Evolutionary conservation across 2,797 vertebrate species (phyloP).

Genomic region (Poeciliopsis paucimaculata): DNA sequence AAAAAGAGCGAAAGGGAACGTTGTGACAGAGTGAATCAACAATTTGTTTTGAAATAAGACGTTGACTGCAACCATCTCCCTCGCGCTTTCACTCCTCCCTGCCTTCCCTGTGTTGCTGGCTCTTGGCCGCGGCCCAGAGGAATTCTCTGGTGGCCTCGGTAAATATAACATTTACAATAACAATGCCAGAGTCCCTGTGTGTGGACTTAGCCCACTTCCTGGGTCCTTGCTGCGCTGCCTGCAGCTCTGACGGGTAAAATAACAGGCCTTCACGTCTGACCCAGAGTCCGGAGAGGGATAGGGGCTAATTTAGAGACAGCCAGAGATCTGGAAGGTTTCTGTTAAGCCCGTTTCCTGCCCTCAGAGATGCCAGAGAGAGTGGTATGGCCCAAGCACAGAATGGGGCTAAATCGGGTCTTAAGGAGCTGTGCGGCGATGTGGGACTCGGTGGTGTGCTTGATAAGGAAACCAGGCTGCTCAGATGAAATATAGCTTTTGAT

Average conservation of each 20-base stretch:
- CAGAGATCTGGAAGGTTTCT: slow-evolving; percentile 49
- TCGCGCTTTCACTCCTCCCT: slow-evolving; percentile 55
- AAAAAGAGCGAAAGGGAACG: slow-evolving; percentile 47
- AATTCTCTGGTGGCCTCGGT: slow-evolving; percentile 80
- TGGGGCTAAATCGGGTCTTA: slow-evolving; percentile 48
- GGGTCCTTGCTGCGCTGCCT: slow-evolving; percentile 72
- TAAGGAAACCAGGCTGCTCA: slow-evolving; percentile 30
- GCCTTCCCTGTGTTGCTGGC: slow-evolving; percentile 59
- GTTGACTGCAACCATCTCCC: slow-evolving; percentile 52
- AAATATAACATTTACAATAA: slow-evolving; percentile 83
- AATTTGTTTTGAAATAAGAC: slow-evolving; percentile 24
- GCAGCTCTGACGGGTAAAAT: slow-evolving; percentile 63
- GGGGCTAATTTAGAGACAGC: slow-evolving; percentile 59
- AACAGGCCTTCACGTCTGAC: slow-evolving; percentile 67
- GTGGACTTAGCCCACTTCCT: slow-evolving; percentile 82
- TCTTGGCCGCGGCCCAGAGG: slow-evolving; percentile 77
- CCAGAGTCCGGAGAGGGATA: slow-evolving; percentile 56
- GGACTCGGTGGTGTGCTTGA: slow-evolving; percentile 32
- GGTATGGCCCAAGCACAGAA: slow-evolving; percentile 26
- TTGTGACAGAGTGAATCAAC: slow-evolving; percentile 48
- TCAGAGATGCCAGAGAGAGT: slow-evolving; percentile 30
- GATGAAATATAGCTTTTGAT: slow-evolving; percentile 37
- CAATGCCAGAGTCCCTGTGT: slow-evolving; percentile 73
- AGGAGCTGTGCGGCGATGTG: slow-evolving; percentile 43
- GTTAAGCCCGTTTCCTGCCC: slow-evolving; percentile 42